A percentile compares a stretch with the other conserved stretches of the same genome.
These are phyloP conservation scores for Volucella zonaria DNA, from an alignment of 2,888 invertebrate species.

Conservation along the genomic window DNA sequence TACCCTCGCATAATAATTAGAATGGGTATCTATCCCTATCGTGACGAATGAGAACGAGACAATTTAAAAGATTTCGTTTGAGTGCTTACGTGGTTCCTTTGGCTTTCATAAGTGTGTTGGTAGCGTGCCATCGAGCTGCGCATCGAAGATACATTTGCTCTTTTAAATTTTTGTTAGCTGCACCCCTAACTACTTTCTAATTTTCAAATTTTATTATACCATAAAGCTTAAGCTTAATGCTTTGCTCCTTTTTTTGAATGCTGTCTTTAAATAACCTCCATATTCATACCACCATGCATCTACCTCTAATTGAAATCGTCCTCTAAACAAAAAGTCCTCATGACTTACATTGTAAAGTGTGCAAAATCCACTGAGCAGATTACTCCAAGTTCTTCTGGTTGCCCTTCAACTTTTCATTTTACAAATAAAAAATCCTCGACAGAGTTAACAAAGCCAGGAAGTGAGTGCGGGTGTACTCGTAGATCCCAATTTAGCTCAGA, in stretches of 20 bases:
- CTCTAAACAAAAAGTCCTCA: conserved; percentile 21
- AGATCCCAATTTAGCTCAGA: conserved; percentile 10
- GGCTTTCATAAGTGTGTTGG: too few relatives aligned
- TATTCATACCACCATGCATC: background rate
- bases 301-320: conserved; percentile 23
- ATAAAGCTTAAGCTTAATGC: background rate
- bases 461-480: background rate
- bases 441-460: background rate
- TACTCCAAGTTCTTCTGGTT: background rate
- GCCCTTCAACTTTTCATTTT: conserved; percentile 5
- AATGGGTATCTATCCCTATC: too few relatives aligned
- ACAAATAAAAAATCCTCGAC: conserved; percentile 15
- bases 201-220: too few relatives aligned
- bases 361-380: conserved; percentile 17
- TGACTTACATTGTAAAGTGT: conserved; percentile 24
- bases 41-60: too few relatives aligned
- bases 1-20: too few relatives aligned
- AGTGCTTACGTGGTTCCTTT: too few relatives aligned
- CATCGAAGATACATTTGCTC: too few relatives aligned
- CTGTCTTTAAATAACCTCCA: background rate
- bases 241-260: background rate
- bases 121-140: too few relatives aligned
- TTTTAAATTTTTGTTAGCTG: too few relatives aligned
- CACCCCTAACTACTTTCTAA: too few relatives aligned
- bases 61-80: too few relatives aligned